Evolutionary conservation across 92 coral and sea anemone genomes (phyloP).

Genomic region (Zoanthus sansibaricus): DNA sequence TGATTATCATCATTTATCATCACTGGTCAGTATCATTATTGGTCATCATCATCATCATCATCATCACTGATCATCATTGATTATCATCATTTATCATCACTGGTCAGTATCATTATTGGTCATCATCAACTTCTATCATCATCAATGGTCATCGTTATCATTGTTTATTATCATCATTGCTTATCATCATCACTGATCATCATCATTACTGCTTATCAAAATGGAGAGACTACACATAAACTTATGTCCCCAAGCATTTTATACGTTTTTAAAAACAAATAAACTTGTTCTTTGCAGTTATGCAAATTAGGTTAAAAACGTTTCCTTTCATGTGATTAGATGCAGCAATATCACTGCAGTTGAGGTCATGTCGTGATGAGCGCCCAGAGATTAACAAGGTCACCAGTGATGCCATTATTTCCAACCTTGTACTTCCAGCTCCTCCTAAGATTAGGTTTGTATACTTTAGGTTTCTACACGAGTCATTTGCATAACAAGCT

Average conservation of each 20-base stretch:
- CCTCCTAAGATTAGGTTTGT: constrained; percentile 93
- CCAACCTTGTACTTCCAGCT: constrained; percentile 86
- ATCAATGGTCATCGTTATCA: not conserved
- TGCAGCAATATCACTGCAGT: constrained; percentile 78
- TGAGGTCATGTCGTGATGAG: constrained; percentile 93
- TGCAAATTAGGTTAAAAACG: not conserved
- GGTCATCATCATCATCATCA: too few species aligned
- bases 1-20: not conserved
- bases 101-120: not conserved
- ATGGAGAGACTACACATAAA: too few species aligned
- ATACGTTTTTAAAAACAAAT: too few species aligned
- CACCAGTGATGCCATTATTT: constrained; percentile 91
- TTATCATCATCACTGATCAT: not conserved
- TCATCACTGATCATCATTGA: too few species aligned
- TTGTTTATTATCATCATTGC: not conserved
- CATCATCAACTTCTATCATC: not conserved
- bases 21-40: not conserved
- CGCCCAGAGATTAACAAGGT: constrained; percentile 86
- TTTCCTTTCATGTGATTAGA: not conserved
- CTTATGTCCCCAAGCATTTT: not conserved
- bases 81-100: not conserved
- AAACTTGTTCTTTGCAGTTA: too few species aligned
- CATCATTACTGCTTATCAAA: not conserved
- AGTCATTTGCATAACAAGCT: too few species aligned
- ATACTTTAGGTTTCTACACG: too few species aligned